Conservation (phyloP, 2,888 invertebrate genomes). For the Drosophila mettleri region DNA sequence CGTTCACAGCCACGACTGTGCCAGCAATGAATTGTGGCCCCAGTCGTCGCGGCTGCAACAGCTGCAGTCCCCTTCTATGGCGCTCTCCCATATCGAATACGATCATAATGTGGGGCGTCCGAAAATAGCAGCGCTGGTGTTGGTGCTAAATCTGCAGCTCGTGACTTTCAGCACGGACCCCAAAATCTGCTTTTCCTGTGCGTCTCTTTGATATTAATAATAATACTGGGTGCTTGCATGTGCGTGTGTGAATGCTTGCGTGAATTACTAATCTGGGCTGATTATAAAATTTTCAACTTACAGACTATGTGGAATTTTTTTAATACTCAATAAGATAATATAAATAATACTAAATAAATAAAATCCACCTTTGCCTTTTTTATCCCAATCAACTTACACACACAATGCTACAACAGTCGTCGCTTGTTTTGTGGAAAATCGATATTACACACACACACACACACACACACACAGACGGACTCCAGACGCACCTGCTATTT, state of each 20-base stretch:
- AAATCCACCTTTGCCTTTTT: neutral
- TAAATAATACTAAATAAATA: slow-evolving; percentile 11
- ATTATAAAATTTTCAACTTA: slow-evolving; percentile 2
- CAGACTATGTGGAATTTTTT: neutral
- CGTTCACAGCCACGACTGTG: slow-evolving; percentile 49
- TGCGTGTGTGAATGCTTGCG: neutral
- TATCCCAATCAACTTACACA: neutral
- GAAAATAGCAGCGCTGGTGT: slow-evolving; percentile 54
- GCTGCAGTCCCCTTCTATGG: slow-evolving; percentile 27
- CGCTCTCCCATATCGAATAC: slow-evolving; percentile 17
- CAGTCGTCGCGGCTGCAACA: slow-evolving; percentile 22
- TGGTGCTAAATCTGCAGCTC: slow-evolving; percentile 48
- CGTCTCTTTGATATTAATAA: slow-evolving; percentile 26
- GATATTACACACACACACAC: slow-evolving; percentile 50
- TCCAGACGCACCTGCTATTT: slow-evolving; percentile 30
- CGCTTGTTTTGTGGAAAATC: slow-evolving; percentile 66
- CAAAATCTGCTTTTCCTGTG: slow-evolving; percentile 9
- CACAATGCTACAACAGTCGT: neutral
- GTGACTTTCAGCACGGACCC: slow-evolving; percentile 53
- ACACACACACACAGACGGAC: slow-evolving; percentile 1
- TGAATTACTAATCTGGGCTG: neutral
- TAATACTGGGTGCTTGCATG: slow-evolving; percentile 6
- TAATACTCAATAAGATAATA: neutral
- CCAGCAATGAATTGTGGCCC: slow-evolving; percentile 4
- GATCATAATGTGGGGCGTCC: slow-evolving; percentile 60